These are phyloP conservation scores for Murina feae DNA, from an alignment of 2,113 vertebrate genomes.

Conservation along the genomic window DNA sequence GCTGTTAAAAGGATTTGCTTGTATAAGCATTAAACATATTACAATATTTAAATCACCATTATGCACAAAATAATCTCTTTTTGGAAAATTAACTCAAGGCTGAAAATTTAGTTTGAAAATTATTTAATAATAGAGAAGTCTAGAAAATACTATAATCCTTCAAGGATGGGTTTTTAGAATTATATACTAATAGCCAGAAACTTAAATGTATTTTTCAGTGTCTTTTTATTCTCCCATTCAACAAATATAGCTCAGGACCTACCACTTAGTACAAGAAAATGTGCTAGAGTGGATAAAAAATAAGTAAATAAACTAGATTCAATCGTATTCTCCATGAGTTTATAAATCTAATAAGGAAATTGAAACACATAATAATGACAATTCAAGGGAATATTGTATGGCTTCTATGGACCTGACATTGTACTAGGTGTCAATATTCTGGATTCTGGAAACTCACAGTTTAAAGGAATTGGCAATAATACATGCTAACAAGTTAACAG, in stretches of 20 bases:
- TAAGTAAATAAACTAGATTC: background rate
- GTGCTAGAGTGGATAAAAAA: background rate
- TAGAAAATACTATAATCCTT: background rate
- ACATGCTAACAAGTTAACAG: background rate
- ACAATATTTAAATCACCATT: background rate
- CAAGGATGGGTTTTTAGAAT: constrained; percentile 11
- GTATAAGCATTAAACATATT: constrained; percentile 10
- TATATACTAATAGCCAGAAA: background rate
- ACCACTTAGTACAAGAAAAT: background rate
- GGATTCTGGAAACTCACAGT: background rate
- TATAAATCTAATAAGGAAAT: background rate
- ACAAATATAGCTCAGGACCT: background rate
- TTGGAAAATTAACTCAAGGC: constrained; percentile 9
- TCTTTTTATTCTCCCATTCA: constrained; percentile 28
- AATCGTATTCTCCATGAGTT: background rate
- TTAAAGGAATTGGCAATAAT: background rate
- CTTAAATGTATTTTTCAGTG: background rate
- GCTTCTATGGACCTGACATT: background rate
- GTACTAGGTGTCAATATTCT: background rate
- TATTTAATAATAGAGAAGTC: background rate
- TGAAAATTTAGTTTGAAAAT: constrained; percentile 6
- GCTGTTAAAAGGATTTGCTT: background rate
- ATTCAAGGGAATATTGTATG: background rate
- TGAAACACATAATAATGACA: background rate
- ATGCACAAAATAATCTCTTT: constrained; percentile 2